A percentile compares a stretch with the other conserved stretches of the same genome.
phyloP scores from a whole-genome alignment of 2,888 invertebrate genomes.

The Mimas tiliae region DNA sequence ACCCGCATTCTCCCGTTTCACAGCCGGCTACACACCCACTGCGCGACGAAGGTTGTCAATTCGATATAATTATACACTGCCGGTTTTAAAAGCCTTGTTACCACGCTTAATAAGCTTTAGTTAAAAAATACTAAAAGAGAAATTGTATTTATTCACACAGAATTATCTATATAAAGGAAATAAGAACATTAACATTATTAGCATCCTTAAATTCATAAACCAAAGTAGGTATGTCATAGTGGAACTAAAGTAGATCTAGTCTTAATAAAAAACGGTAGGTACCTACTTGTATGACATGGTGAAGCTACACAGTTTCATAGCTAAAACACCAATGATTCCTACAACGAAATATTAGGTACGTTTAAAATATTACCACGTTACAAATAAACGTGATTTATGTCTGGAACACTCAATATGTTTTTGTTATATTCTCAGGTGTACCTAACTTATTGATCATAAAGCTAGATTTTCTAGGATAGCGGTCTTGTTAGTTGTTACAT shows the following conservation, averaged over 20 bases:
- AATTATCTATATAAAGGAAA: constrained; percentile 1
- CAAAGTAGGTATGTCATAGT: constrained; percentile 54
- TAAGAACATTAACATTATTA: constrained; percentile 19
- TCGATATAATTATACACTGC: background rate
- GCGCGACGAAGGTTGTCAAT: too few species aligned
- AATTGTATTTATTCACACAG: too few species aligned
- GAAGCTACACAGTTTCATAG: background rate
- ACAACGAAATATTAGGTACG: constrained; percentile 18
- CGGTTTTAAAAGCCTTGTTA: background rate
- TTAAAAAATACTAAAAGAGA: background rate
- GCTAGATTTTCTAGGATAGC: too few species aligned
- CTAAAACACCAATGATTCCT: constrained; percentile 18
- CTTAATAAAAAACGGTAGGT: constrained; percentile 31
- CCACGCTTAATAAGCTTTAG: background rate
- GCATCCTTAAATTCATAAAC: constrained; percentile 43
- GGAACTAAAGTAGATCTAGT: constrained; percentile 45
- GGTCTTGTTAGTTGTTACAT: too few species aligned
- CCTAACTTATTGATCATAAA: background rate
- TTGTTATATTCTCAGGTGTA: too few species aligned
- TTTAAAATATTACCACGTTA: background rate
- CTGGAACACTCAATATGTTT: background rate
- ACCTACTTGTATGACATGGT: constrained; percentile 10
- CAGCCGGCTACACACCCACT: too few species aligned
- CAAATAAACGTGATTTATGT: background rate
- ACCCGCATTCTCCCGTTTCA: too few species aligned